Percentiles rank a stretch among this genome's conserved stretches.
These are phyloP conservation scores for Vireo altiloquus DNA, from an alignment of 2,113 vertebrate genomes.

Conservation along the genomic window DNA sequence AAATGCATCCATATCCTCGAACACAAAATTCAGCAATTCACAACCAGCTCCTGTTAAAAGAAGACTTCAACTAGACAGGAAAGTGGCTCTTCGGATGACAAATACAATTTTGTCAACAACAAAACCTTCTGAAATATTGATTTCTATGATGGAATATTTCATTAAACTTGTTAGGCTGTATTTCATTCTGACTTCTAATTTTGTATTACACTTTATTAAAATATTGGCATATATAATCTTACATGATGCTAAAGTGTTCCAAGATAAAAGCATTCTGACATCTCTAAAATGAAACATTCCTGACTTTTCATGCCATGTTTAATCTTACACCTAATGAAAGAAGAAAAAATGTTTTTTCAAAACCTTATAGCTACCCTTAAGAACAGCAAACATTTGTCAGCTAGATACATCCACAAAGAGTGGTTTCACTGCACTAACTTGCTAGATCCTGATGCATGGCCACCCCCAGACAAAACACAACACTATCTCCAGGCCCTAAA, in stretches of 20 bases:
- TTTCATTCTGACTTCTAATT: constrained; percentile 18
- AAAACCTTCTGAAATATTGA: neutral
- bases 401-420: neutral
- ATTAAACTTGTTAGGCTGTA: neutral
- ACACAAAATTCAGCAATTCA: neutral
- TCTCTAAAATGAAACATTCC: neutral
- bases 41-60: neutral
- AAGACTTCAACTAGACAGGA: neutral
- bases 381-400: neutral
- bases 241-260: neutral
- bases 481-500: neutral
- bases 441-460: neutral
- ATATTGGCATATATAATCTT: neutral
- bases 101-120: neutral
- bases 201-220: neutral
- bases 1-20: neutral
- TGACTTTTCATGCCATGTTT: neutral
- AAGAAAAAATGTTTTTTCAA: neutral
- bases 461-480: neutral
- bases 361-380: neutral
- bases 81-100: neutral
- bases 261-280: constrained; percentile 9
- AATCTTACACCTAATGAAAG: neutral
- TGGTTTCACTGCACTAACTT: neutral
- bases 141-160: neutral